These are phyloP conservation scores for Drosophila gaucha DNA, from an alignment of 2,888 invertebrate species.

Conservation along the genomic window DNA sequence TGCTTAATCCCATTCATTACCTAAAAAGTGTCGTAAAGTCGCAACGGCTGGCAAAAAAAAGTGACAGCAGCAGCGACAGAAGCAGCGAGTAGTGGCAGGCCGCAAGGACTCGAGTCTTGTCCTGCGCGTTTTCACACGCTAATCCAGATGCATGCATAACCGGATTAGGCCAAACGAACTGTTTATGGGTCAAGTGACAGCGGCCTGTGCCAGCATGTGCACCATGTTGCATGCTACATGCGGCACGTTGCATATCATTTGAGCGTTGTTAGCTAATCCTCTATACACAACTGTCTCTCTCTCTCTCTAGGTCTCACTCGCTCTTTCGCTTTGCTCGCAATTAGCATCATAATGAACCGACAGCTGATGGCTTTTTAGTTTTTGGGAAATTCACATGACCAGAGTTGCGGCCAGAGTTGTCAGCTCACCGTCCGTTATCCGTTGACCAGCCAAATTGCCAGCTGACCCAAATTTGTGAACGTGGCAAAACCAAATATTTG, in stretches of 20 bases:
- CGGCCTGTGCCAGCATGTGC: neutral
- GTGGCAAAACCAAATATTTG: constrained; percentile 60
- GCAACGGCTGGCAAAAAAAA: neutral
- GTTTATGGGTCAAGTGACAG: constrained; percentile 66
- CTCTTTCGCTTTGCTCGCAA: constrained; percentile 37
- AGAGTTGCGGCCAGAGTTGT: constrained; percentile 11
- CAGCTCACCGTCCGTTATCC: neutral
- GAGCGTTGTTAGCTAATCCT: constrained; percentile 61
- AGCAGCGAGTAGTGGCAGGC: neutral
- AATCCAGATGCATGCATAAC: constrained; percentile 68
- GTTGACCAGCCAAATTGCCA: constrained; percentile 42
- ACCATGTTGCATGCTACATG: constrained; percentile 19
- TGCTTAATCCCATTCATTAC: constrained; percentile 74
- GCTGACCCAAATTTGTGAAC: constrained; percentile 54
- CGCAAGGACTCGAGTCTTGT: constrained; percentile 7
- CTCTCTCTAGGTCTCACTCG: neutral
- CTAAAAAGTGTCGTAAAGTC: constrained; percentile 71
- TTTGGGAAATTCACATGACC: constrained; percentile 56
- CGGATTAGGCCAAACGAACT: constrained; percentile 60
- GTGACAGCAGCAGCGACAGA: neutral
- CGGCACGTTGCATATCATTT: constrained; percentile 36
- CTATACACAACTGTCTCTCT: constrained; percentile 11
- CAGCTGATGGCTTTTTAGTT: constrained; percentile 63
- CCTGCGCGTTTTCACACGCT: constrained; percentile 35
- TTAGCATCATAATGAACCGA: constrained; percentile 67